These are phyloP conservation scores for Spialia ferax DNA, from an alignment of 2,888 invertebrate species.

Conservation along the genomic window DNA sequence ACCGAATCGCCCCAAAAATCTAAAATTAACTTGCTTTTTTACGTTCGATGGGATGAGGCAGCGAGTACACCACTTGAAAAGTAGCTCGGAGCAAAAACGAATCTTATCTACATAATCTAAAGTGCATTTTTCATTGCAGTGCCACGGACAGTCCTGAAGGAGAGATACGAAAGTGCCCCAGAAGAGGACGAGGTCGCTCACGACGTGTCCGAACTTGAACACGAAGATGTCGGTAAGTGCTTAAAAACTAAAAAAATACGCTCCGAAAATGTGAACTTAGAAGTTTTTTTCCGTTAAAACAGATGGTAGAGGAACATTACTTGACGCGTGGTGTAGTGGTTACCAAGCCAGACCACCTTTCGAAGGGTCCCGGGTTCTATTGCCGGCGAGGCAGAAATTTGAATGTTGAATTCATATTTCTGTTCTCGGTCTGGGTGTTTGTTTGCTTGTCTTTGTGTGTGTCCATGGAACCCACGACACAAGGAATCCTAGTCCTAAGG, in stretches of 20 bases:
- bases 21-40: slow-evolving; percentile 72
- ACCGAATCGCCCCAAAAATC: slow-evolving; percentile 64
- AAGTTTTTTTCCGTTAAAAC: slow-evolving; percentile 7
- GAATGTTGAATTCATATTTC: too few relatives aligned
- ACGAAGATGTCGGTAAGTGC: slow-evolving; percentile 84
- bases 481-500: too few relatives aligned
- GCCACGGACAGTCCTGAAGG: slow-evolving; percentile 93
- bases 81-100: slow-evolving; percentile 43
- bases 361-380: too few relatives aligned
- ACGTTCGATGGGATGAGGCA: slow-evolving; percentile 51
- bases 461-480: too few relatives aligned
- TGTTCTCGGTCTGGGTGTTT: too few relatives aligned
- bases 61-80: slow-evolving; percentile 57
- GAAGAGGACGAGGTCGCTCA: slow-evolving; percentile 92
- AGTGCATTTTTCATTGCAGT: slow-evolving; percentile 85
- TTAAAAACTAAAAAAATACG: slow-evolving; percentile 47
- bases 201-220: slow-evolving; percentile 78
- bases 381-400: too few relatives aligned
- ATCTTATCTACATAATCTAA: slow-evolving; percentile 54
- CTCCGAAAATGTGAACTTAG: slow-evolving; percentile 10
- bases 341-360: too few relatives aligned
- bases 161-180: slow-evolving; percentile 92
- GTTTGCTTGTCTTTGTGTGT: too few relatives aligned
- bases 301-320: slow-evolving; percentile 7
- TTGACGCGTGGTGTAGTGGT: too few relatives aligned